Percentiles rank a stretch among this genome's conserved stretches.
Conservation (phyloP, 2,113 vertebrate species). For the Lepisosteus oculatus region DNA sequence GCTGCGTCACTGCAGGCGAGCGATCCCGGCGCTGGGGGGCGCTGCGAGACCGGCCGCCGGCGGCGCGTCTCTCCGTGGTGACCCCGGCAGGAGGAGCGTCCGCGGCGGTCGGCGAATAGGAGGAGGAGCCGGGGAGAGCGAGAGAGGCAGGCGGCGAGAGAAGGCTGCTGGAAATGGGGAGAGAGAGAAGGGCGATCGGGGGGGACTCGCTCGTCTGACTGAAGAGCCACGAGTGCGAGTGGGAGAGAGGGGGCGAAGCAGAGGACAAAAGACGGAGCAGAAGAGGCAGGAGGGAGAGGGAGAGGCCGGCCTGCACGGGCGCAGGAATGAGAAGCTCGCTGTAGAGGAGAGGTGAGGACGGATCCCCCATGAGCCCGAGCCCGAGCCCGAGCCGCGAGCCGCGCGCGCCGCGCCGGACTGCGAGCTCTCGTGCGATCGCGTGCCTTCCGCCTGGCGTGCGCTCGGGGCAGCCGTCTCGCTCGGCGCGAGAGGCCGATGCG, state of each 20-base stretch:
- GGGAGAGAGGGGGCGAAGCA: slow-evolving; percentile 21
- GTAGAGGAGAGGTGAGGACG: slow-evolving; percentile 20
- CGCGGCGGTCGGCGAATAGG: slow-evolving; percentile 40
- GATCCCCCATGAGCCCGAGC: background rate
- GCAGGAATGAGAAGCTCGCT: slow-evolving; percentile 14
- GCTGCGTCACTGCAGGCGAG: slow-evolving; percentile 24
- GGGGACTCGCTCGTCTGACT: slow-evolving; percentile 23
- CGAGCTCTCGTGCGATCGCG: background rate
- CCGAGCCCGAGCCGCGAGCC: background rate
- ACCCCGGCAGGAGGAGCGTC: slow-evolving; percentile 29
- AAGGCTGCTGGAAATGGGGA: slow-evolving; percentile 59
- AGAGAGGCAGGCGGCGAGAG: slow-evolving; percentile 13
- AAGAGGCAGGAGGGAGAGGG: background rate
- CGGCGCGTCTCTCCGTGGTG: slow-evolving; percentile 21
- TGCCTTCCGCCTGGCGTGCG: background rate
- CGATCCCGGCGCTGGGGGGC: slow-evolving; percentile 42
- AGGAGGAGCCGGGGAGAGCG: slow-evolving; percentile 25
- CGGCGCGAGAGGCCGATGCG: background rate
- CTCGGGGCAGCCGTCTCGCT: background rate
- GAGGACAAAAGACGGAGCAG: background rate
- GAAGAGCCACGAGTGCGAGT: slow-evolving; percentile 43
- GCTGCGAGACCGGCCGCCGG: slow-evolving; percentile 31
- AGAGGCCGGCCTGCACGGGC: slow-evolving; percentile 16
- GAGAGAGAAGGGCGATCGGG: slow-evolving; percentile 36
- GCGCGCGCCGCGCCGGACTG: background rate